Percentiles rank a stretch among this genome's conserved stretches.
Conservation (phyloP, 2,888 invertebrate species). For the Cremastinae sp. region DNA sequence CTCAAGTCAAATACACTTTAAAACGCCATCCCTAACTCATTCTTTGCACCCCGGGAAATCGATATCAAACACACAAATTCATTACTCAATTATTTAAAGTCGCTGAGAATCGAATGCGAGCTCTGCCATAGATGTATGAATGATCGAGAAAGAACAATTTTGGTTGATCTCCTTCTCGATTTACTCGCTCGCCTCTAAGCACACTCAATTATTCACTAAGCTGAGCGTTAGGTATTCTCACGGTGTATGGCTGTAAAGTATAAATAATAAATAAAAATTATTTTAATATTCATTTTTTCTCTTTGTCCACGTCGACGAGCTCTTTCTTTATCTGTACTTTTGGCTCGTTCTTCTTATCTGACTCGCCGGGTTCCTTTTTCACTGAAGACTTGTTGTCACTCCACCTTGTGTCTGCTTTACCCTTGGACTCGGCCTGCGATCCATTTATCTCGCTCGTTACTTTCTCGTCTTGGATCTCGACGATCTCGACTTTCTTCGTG, state of each 20-base stretch:
- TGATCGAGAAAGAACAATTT: constrained; percentile 1
- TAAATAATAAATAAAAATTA: constrained; percentile 63
- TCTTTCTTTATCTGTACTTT: constrained; percentile 72
- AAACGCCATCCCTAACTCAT: constrained; percentile 17
- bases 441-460: constrained; percentile 75
- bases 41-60: constrained; percentile 18
- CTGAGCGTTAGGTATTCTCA: constrained; percentile 55
- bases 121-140: constrained; percentile 15
- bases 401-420: constrained; percentile 78
- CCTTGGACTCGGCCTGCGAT: constrained; percentile 76
- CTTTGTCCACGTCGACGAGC: constrained; percentile 66
- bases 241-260: constrained; percentile 59
- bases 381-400: constrained; percentile 74
- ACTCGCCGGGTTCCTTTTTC: constrained; percentile 72
- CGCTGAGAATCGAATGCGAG: constrained; percentile 20
- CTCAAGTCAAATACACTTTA: constrained; percentile 26
- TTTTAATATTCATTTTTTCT: constrained; percentile 67
- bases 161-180: neutral
- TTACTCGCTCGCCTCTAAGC: constrained; percentile 31
- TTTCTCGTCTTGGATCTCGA: constrained; percentile 78
- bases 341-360: constrained; percentile 74
- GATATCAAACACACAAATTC: constrained; percentile 42
- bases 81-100: constrained; percentile 38
- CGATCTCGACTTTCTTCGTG: constrained; percentile 77
- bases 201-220: constrained; percentile 60